Base-by-base conservation (phyloP, 2,113 vertebrate genomes). In the Hiodon tergisus region DNA sequence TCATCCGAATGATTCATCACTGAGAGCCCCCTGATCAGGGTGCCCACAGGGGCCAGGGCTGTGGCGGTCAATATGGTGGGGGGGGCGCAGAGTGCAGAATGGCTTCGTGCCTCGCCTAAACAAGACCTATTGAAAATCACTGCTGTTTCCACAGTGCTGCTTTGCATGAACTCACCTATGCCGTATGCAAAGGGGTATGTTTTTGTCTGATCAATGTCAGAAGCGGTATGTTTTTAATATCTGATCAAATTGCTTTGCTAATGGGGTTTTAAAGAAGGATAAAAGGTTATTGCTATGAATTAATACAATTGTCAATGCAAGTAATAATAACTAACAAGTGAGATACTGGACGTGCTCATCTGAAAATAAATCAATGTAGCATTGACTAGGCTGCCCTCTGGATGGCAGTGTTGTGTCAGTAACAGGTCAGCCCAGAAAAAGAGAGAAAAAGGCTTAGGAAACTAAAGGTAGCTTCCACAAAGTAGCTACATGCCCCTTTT, bases 51-150 rank as follows among this genome's bases (percentile, higher is more conserved):
- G 86, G 87, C 85, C 82, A 74, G 83, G 83, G 83, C 83, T 83
- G 86, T 75, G 7, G 81, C 82, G 80, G 84, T 81, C 86, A 80
- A 89, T 90, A 86, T 31, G 31, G 85, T 89, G 88, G 78, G 76
- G 80, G 77, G 60, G 72, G 71, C 78, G 79, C 79, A 80, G 85
- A 84, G 59, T 70, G 75, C 31, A 16, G 75, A 47, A 57, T 52
- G 67, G 57, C 11, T 13, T 14, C 84, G 75, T 86, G 88, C 88
- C 82, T 84, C 86, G 78, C 87, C 82, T 74, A 79, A 84, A 82
- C 83, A 80, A 88, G 88, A 88, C 88, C 85, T 90, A 91, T 90
- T 51, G 89, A 84, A 90, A 90, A 92, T 90, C 88, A 86, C 82
- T 88, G 81, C 80, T 83, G 78, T 78, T 10, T 16, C 4, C 65